A percentile compares a stretch with the other conserved stretches of the same genome.
Conservation (phyloP, 1,140 invertebrate genomes). For the Cherax quadricarinatus region DNA sequence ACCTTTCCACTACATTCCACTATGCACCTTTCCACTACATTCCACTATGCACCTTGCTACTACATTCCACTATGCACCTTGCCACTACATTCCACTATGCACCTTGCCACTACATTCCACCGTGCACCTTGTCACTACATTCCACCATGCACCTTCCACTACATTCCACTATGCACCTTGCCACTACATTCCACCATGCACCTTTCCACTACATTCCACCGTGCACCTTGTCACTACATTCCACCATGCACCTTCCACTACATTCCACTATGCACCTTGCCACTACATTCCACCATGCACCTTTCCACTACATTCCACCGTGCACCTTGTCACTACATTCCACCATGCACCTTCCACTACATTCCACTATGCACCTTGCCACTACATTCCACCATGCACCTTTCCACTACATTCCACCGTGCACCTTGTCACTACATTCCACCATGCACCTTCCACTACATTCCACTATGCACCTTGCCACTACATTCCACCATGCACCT, state of each 20-base stretch:
- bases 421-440: not conserved
- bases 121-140: not conserved
- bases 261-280: too few species aligned
- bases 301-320: not conserved
- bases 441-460: not conserved
- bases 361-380: too few species aligned
- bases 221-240: not conserved
- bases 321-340: not conserved
- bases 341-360: not conserved
- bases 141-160: not conserved
- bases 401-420: not conserved
- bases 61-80: too few species aligned
- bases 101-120: not conserved
- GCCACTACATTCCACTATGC: not conserved
- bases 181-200: not conserved
- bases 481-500: too few species aligned
- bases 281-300: not conserved
- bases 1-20: not conserved
- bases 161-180: too few species aligned
- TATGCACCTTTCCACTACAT: not conserved
- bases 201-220: not conserved
- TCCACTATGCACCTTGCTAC: not conserved
- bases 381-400: not conserved
- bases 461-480: not conserved
- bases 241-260: not conserved